A percentile compares a stretch with the other conserved stretches of the same genome.
These are phyloP conservation scores for Pangasianodon gigas DNA, from an alignment of 2,113 vertebrate genomes.

Conservation along the genomic window DNA sequence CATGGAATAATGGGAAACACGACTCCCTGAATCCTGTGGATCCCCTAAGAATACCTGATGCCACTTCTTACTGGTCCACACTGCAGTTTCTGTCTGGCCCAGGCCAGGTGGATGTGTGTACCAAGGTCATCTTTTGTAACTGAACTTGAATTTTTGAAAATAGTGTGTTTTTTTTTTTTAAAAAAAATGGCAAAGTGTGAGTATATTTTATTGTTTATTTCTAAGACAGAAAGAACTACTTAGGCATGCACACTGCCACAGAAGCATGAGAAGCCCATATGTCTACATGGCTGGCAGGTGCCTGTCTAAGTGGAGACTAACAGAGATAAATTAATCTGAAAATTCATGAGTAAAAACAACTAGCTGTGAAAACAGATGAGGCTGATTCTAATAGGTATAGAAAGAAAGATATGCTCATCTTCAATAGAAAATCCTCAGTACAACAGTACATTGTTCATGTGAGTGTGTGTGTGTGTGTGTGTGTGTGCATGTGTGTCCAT, in stretches of 20 bases:
- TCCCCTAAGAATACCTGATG: neutral
- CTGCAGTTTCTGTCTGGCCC: neutral
- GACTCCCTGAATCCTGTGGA: neutral
- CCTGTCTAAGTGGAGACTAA: slow-evolving; percentile 54
- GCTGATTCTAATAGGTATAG: slow-evolving; percentile 43
- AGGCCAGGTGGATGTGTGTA: neutral
- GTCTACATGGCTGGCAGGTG: slow-evolving; percentile 48
- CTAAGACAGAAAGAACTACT: neutral
- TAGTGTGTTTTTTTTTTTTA: neutral
- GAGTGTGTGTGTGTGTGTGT: neutral
- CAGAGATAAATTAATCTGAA: slow-evolving; percentile 64
- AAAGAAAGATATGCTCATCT: slow-evolving; percentile 40
- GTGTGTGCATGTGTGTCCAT: neutral
- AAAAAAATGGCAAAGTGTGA: neutral
- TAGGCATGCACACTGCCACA: neutral
- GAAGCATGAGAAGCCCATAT: slow-evolving; percentile 10
- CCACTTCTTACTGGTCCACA: neutral
- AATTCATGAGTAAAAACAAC: slow-evolving; percentile 62
- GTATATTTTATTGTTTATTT: neutral
- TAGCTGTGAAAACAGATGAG: slow-evolving; percentile 62
- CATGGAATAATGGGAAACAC: neutral
- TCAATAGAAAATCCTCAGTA: neutral
- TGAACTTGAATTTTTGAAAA: neutral
- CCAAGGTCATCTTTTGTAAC: neutral
- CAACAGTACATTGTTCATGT: neutral